Evolutionary conservation across 2,888 invertebrate genomes (phyloP), one percentile per base, ranked within the genome.

Genomic region (Alitta virens): DNA sequence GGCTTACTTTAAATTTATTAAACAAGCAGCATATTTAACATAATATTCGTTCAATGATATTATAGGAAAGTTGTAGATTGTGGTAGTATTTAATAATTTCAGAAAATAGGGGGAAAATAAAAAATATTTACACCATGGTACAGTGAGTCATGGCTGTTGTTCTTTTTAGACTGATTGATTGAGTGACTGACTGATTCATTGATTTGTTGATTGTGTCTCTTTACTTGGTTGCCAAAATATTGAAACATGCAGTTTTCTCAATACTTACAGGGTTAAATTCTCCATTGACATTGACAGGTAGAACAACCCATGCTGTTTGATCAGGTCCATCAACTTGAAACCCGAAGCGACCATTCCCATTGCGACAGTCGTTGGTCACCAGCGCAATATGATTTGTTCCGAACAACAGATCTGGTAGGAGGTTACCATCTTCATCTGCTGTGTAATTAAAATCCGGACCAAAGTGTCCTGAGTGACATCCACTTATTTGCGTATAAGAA

Each of bases 361-460:
- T 65, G 12, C 53, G 46, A 25, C 64, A 60, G 50, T 72, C 69
- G 63, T 73, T 74, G 21, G 71, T 66, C 46, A 74, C 51, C 7
- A 74, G 21, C 57, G 71, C 67, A 7, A 71, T 24, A 50, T 72
- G 69, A 46, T 74, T 75, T 2, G 24, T 56, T 2, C 75, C 75
- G 65, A 74, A 74, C 50, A 72, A 46, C 27, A 67, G 65, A 43
- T 72, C 63, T 5, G 56, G 65, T n/a, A 74, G 52, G 9, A 73
- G 66, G 14, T 50, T 25, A 2, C 75, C 75, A 2, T 70, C 62
- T 56, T 75, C 74, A 62, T 71, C 68, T 5, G 68, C 65, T 2
- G 21, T 12, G 24, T 64, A 71, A 1, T 9, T 2, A 43, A 63
- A 71, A 16, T 63, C 59, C 3, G 68, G 56, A 16, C 72, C 71